Conservation (phyloP, 2,888 invertebrate species). For the Panzeria rudis region DNA sequence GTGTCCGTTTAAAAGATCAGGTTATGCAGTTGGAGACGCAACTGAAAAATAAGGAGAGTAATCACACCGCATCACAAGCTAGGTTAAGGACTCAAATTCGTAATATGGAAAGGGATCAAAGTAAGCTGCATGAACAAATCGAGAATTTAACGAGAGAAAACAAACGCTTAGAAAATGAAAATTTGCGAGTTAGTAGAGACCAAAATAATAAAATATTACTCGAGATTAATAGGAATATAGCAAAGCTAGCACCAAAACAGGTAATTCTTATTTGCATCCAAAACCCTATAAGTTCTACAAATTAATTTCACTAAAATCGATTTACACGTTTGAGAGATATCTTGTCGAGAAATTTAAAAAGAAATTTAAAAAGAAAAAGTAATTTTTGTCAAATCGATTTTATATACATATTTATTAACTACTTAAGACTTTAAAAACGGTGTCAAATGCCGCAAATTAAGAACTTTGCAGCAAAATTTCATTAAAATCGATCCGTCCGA, state of each 20-base stretch:
- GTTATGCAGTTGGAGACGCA: conserved; percentile 88
- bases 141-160: conserved; percentile 89
- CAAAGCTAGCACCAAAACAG: conserved; percentile 82
- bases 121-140: conserved; percentile 86
- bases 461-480: too few relatives aligned
- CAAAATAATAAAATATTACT: conserved; percentile 90
- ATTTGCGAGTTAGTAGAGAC: conserved; percentile 85
- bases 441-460: too few relatives aligned
- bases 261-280: conserved; percentile 71
- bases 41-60: conserved; percentile 89
- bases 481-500: too few relatives aligned
- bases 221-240: conserved; percentile 88
- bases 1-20: conserved; percentile 87
- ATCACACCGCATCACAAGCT: conserved; percentile 89
- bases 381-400: too few relatives aligned
- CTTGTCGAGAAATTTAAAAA: too few relatives aligned
- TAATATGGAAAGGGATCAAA: conserved; percentile 89
- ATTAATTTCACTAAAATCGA: too few relatives aligned
- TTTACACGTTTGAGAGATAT: too few relatives aligned
- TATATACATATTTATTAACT: too few relatives aligned
- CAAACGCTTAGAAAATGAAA: conserved; percentile 86
- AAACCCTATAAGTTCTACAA: too few relatives aligned
- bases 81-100: conserved; percentile 90
- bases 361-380: too few relatives aligned
- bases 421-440: too few relatives aligned